Evolutionary conservation across 2,113 vertebrate species (phyloP).

Genomic region (Colistium nudipinnis): DNA sequence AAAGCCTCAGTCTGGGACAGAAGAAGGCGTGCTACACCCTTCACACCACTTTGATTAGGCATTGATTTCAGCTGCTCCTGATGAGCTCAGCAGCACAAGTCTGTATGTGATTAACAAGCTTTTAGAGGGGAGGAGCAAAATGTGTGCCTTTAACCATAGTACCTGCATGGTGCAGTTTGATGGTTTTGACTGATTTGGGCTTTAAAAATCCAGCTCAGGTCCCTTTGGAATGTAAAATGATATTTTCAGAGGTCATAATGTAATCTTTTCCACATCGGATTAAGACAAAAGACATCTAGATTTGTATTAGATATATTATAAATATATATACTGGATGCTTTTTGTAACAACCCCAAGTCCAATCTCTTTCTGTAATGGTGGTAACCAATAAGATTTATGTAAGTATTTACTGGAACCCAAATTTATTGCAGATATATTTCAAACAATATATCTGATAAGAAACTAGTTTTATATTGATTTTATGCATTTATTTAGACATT

Average conservation of each 20-base stretch:
- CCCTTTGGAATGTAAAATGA: conserved; percentile 69
- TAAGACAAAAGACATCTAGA: conserved; percentile 54
- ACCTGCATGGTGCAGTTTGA: conserved; percentile 52
- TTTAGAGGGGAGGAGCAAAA: background rate
- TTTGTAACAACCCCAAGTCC: conserved; percentile 38
- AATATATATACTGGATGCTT: conserved; percentile 51
- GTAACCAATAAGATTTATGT: conserved; percentile 20
- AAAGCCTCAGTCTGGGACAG: conserved; percentile 70
- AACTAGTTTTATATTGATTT: conserved; percentile 38
- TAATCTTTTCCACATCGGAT: conserved; percentile 63
- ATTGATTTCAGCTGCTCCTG: conserved; percentile 23
- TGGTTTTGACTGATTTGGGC: conserved; percentile 71
- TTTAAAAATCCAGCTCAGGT: conserved; percentile 81
- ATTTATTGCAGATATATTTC: conserved; percentile 46
- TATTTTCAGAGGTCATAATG: conserved; percentile 74
- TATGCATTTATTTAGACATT: conserved; percentile 43
- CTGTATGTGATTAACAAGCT: conserved; percentile 14
- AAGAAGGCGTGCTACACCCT: conserved; percentile 19
- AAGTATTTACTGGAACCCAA: conserved; percentile 31
- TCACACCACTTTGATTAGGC: conserved; percentile 19
- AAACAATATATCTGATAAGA: conserved; percentile 24
- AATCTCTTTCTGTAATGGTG: conserved; percentile 28
- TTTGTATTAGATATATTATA: conserved; percentile 60
- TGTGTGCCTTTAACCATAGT: conserved; percentile 71
- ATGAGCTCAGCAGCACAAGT: conserved; percentile 15